Evolutionary conservation across 1,140 invertebrate genomes (phyloP).

Genomic region (Leptestheria dahalacensis): DNA sequence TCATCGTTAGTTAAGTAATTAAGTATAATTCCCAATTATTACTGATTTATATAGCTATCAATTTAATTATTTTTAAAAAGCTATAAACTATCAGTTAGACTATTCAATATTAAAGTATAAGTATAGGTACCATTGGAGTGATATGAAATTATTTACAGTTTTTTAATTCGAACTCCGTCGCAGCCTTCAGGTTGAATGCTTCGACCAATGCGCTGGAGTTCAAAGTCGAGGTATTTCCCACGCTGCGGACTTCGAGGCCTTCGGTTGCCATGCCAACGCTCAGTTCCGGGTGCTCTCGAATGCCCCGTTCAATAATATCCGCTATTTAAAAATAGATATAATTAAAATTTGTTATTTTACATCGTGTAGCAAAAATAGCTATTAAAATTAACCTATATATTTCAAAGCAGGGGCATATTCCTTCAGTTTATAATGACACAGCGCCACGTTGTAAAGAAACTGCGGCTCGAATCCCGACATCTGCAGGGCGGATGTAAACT

Average conservation of each 20-base stretch:
- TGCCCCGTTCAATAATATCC: constrained; percentile 91
- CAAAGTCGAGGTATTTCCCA: constrained; percentile 89
- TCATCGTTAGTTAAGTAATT: no score
- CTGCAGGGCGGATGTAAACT: constrained; percentile 78
- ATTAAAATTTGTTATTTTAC: no score
- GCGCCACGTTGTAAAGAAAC: constrained; percentile 87
- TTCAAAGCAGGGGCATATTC: constrained; percentile 83
- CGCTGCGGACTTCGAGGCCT: constrained; percentile 86
- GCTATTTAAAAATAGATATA: constrained; percentile 35
- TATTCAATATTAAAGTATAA: no score
- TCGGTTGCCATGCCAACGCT: constrained; percentile 97
- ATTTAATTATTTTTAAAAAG: no score
- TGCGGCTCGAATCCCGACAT: constrained; percentile 76
- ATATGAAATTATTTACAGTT: constrained; percentile 48
- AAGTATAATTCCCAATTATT: no score
- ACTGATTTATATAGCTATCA: no score
- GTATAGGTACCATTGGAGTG: no score
- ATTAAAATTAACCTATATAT: constrained; percentile 45
- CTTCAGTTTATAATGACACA: constrained; percentile 88
- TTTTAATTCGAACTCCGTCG: constrained; percentile 93
- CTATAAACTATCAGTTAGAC: no score
- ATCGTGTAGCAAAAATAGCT: constrained; percentile 11
- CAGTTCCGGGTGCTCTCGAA: constrained; percentile 91
- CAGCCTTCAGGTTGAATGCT: constrained; percentile 96
- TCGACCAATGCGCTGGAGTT: constrained; percentile 95